Evolutionary conservation across 2,113 vertebrate genomes (phyloP), one percentile per base, ranked within the genome.

Genomic region (Piliocolobus tephrosceles): DNA sequence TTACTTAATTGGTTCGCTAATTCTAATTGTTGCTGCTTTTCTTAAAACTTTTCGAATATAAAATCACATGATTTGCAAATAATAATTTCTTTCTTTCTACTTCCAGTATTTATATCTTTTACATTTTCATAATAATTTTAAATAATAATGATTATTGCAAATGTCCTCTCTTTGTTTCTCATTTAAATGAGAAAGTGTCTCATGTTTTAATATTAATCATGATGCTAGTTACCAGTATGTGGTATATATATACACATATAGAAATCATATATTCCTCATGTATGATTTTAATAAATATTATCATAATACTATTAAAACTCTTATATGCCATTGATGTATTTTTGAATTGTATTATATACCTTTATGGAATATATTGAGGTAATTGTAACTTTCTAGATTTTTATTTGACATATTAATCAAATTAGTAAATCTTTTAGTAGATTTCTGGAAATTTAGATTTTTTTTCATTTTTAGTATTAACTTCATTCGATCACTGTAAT

Each of bases 141-240:
- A 92, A 96, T 83, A 97, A 93, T 90, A 96, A 16, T 47, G 64
- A 68, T 97, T 86, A 95, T 64, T 95, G 66, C n/a, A 94, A 97
- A 95, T 94, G 81, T 90, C 23, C 8, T 95, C 81, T 80, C 76
- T 96, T 95, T 96, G 52, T 96, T 93, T 47, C 52, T 57, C 90
- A n/a, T 90, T 91, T 88, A 95, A 85, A 88, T 76, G 18, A 38
- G 25, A 90, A 86, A 90, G 12, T 58, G 32, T n/a, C 20, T 40
- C 61, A 43, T 91, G 12, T 47, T 95, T 75, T 57, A 91, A 66
- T n/a, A 64, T 88, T 82, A 93, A 91, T 92, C 66, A 45, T 75
- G 13, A 87, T 93, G 61, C 27, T 61, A 27, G 38, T 43, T 90
- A 58, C 47, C 90, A 84, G 2, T 80, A 18, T 70, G 22, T 32